A percentile compares a stretch with the other conserved stretches of the same genome.
Evolutionary conservation across 2,797 vertebrate genomes (phyloP).

Genomic region (Myotis vivesi): DNA sequence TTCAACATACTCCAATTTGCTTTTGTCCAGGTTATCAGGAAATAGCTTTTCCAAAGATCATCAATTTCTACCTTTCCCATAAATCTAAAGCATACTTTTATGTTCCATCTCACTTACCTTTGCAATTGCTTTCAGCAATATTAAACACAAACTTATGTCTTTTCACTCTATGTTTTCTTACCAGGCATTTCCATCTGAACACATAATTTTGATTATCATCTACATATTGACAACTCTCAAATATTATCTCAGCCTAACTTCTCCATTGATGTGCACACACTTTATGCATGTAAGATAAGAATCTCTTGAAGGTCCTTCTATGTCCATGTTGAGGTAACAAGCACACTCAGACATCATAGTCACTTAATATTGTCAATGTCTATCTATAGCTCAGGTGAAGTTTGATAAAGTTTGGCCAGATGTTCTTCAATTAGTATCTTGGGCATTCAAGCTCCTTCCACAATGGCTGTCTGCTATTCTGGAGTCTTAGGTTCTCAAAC

Average conservation of each 20-base stretch:
- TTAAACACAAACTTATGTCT: neutral
- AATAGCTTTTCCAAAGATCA: neutral
- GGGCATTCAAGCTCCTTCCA: neutral
- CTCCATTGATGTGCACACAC: neutral
- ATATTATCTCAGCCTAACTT: neutral
- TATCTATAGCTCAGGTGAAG: neutral
- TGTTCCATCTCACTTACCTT: neutral
- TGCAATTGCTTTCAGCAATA: neutral
- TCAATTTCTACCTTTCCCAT: neutral
- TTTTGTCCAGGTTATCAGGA: neutral
- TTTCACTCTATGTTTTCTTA: neutral
- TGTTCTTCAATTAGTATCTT: neutral
- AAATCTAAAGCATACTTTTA: neutral
- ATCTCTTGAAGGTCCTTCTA: neutral
- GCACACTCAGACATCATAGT: neutral
- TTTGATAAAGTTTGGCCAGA: neutral
- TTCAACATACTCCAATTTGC: neutral
- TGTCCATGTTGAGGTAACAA: neutral
- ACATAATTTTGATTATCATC: neutral
- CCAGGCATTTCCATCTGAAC: neutral
- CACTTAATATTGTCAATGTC: neutral
- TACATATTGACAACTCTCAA: neutral
- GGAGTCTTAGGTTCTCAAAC: neutral
- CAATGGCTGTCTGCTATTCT: neutral
- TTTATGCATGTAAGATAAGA: neutral